Percentiles rank a stretch among this genome's conserved stretches.
phyloP scores from a whole-genome alignment of 2,888 invertebrate species.

The Shargacucullia verbasci region DNA sequence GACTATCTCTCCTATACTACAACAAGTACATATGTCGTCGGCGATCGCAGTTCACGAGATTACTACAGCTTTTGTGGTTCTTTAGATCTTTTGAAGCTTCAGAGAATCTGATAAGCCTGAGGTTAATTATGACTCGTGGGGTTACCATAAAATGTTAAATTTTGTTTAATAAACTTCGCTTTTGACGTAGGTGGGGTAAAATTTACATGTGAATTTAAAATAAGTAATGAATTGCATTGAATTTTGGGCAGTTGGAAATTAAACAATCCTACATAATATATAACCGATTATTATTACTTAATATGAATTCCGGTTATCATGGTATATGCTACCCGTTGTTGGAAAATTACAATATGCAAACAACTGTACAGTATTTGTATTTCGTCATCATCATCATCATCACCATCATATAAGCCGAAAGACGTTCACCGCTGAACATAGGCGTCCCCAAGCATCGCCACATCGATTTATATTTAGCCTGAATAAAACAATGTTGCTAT shows the following conservation, averaged over 20 bases:
- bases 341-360: not conserved
- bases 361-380: no score
- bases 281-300: not conserved
- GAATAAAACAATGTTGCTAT: constrained; percentile 39
- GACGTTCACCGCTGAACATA: no score
- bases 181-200: constrained; percentile 7
- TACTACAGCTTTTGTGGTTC: no score
- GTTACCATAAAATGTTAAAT: not conserved
- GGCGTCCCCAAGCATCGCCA: no score
- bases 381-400: no score
- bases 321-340: constrained; percentile 7
- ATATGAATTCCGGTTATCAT: not conserved
- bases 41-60: no score
- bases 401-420: no score
- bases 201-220: no score
- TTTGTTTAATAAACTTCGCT: constrained; percentile 9
- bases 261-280: constrained; percentile 17
- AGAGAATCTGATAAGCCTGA: no score
- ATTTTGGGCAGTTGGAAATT: constrained; percentile 6
- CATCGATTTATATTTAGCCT: constrained; percentile 23
- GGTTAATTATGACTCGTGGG: constrained; percentile 20
- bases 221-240: no score
- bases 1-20: no score
- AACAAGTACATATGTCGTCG: no score
- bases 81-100: constrained; percentile 18